Conservation (phyloP, 2,888 invertebrate genomes). For the Mystacides longicornis region DNA sequence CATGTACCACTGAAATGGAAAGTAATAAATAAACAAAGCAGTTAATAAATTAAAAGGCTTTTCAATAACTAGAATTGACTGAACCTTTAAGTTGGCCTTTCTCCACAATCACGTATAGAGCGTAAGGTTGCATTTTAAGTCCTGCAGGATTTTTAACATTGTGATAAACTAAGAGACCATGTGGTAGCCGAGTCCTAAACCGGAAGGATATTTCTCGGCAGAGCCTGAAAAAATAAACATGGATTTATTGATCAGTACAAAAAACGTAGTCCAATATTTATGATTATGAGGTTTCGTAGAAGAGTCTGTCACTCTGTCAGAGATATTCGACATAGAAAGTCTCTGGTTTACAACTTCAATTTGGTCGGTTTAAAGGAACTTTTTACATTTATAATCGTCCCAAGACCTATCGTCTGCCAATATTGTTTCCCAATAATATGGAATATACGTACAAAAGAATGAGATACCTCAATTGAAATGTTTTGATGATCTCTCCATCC, state of each 20-base stretch:
- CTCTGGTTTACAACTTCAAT: too few species aligned
- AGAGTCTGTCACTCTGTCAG: too few species aligned
- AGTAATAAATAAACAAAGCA: neutral
- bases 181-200: constrained; percentile 80
- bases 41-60: neutral
- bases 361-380: too few species aligned
- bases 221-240: constrained; percentile 49
- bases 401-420: too few species aligned
- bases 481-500: constrained; percentile 83
- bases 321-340: too few species aligned
- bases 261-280: too few species aligned
- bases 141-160: constrained; percentile 82
- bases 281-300: too few species aligned
- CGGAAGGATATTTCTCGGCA: constrained; percentile 85
- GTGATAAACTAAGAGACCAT: constrained; percentile 82
- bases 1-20: constrained; percentile 63
- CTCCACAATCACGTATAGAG: constrained; percentile 84
- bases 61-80: neutral
- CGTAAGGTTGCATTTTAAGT: constrained; percentile 74
- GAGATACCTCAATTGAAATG: constrained; percentile 78
- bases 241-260: too few species aligned
- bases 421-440: too few species aligned
- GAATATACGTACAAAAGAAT: too few species aligned
- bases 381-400: too few species aligned
- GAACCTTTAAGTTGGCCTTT: constrained; percentile 77